These are phyloP conservation scores for Tragelaphus imberbis DNA, from an alignment of 2,113 vertebrate species.

Conservation along the genomic window DNA sequence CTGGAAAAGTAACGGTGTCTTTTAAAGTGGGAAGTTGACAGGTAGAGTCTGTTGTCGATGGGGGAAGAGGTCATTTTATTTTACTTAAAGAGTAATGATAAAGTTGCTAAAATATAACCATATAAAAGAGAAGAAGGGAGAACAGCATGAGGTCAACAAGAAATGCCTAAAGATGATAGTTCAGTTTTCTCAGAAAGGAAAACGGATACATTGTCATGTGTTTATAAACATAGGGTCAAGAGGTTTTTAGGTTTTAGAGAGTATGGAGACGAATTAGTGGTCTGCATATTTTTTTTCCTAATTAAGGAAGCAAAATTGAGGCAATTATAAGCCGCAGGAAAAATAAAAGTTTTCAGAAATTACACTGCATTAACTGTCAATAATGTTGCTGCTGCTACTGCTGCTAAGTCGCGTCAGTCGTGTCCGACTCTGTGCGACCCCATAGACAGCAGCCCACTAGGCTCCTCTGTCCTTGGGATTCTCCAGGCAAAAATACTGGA, in stretches of 20 bases:
- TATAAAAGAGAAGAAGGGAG: neutral
- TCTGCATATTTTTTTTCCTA: neutral
- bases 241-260: neutral
- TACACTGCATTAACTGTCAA: neutral
- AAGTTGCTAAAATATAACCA: neutral
- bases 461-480: too few species aligned
- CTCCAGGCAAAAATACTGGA: too few species aligned
- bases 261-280: neutral
- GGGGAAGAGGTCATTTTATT: neutral
- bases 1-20: neutral
- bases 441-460: too few species aligned
- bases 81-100: neutral
- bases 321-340: neutral
- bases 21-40: neutral
- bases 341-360: neutral
- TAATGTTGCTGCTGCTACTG: too few species aligned
- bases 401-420: too few species aligned
- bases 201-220: neutral
- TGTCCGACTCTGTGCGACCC: too few species aligned
- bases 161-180: neutral
- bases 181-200: neutral
- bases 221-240: neutral
- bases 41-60: neutral
- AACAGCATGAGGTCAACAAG: neutral
- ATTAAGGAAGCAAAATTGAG: neutral